phyloP scores from a whole-genome alignment of 2,888 invertebrate species.

The Beris morrisii region DNA sequence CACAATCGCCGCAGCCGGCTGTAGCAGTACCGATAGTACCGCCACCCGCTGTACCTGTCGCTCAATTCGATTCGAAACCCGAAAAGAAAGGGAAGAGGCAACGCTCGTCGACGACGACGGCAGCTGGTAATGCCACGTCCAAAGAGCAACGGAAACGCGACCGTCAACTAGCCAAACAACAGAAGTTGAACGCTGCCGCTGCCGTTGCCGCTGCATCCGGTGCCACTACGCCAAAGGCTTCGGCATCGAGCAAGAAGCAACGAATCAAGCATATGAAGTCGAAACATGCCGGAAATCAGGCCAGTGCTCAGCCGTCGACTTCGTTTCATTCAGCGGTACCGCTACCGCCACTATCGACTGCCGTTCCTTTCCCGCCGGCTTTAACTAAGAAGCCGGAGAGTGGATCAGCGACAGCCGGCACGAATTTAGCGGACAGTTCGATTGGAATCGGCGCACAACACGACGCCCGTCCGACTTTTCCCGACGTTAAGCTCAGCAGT shows the following conservation, averaged over 20 bases:
- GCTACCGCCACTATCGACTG: background rate
- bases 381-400: constrained; percentile 13
- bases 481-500: constrained; percentile 59
- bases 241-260: background rate
- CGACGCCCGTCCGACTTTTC: too few relatives aligned
- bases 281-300: background rate
- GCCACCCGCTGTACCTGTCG: too few relatives aligned
- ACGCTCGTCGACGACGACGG: background rate
- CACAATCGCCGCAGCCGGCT: constrained; percentile 45
- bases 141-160: constrained; percentile 20
- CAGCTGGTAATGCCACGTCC: background rate
- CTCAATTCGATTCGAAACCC: background rate
- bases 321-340: background rate
- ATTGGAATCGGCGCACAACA: too few relatives aligned
- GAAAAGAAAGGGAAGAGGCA: constrained; percentile 14
- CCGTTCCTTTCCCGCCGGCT: constrained; percentile 14
- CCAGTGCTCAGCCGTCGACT: too few relatives aligned
- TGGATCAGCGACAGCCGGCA: background rate
- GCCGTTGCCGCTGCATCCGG: background rate
- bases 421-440: too few relatives aligned
- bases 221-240: too few relatives aligned
- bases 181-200: background rate
- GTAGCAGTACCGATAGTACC: too few relatives aligned
- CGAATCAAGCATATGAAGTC: background rate
- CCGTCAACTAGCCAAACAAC: constrained; percentile 8